Evolutionary conservation across 2,113 vertebrate genomes (phyloP).

Genomic region (Sylvilagus bachmani): DNA sequence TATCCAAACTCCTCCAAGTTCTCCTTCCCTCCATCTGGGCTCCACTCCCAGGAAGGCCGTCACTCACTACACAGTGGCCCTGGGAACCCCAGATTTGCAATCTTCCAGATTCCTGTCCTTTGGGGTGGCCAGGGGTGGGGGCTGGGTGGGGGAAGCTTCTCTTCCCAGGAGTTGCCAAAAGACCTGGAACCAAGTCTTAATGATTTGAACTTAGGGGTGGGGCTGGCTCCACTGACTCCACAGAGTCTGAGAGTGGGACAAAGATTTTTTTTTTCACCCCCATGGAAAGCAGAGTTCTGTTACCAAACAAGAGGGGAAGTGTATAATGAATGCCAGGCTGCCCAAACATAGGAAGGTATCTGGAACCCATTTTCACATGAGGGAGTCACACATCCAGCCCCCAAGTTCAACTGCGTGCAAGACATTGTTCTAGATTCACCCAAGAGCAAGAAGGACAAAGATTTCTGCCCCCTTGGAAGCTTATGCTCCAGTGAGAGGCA

Average conservation of each 20-base stretch:
- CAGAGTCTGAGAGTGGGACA: not conserved
- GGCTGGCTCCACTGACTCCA: not conserved
- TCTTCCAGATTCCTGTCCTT: not conserved
- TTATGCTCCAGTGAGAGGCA: not conserved
- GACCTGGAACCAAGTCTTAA: not conserved
- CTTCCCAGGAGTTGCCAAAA: not conserved
- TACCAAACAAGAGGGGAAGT: not conserved
- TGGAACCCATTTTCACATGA: not conserved
- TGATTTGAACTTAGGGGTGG: not conserved
- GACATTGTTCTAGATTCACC: not conserved
- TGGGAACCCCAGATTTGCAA: not conserved
- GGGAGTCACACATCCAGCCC: not conserved
- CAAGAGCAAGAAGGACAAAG: not conserved
- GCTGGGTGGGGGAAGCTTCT: not conserved
- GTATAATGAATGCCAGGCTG: not conserved
- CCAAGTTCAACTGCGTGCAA: not conserved
- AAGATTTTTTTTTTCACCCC: not conserved
- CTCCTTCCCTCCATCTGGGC: not conserved
- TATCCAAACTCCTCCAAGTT: not conserved
- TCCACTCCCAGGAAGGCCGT: not conserved
- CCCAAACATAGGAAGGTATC: not conserved
- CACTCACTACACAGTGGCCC: too few relatives aligned
- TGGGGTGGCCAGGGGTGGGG: too few relatives aligned
- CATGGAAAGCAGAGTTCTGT: not conserved
- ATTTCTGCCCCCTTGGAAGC: not conserved